Evolutionary conservation across 1,140 invertebrate genomes (phyloP).

Genomic region (Doryteuthis pealeii): DNA sequence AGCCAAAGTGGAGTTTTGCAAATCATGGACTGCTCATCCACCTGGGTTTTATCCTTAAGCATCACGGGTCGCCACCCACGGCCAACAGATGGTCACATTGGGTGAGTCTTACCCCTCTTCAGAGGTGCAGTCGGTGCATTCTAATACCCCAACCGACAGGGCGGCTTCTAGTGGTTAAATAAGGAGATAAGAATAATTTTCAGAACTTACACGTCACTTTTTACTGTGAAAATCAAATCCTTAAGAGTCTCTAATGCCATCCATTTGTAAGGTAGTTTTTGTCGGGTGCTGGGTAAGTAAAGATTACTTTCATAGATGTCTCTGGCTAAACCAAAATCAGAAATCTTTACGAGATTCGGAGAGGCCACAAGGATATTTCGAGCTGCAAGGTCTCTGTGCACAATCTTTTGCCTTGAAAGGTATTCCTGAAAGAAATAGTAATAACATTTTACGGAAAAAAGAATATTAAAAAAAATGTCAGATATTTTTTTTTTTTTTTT

Average conservation of each 20-base stretch:
- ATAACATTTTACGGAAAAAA: slow-evolving; percentile 1
- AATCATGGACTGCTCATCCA: too few species aligned
- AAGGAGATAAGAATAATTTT: too few species aligned
- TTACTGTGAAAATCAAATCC: slow-evolving; percentile 57
- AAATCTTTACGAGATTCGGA: slow-evolving; percentile 67
- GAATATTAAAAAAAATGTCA: not conserved
- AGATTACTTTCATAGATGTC: slow-evolving; percentile 60
- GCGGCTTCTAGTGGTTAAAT: too few species aligned
- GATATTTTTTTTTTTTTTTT: not conserved
- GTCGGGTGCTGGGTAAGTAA: slow-evolving; percentile 53
- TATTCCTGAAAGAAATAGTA: slow-evolving; percentile 46
- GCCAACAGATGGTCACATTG: too few species aligned
- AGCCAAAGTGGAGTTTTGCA: too few species aligned
- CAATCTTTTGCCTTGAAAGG: slow-evolving; percentile 45
- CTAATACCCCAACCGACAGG: too few species aligned
- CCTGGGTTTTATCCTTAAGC: too few species aligned
- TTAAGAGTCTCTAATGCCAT: slow-evolving; percentile 61
- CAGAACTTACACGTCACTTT: slow-evolving; percentile 65
- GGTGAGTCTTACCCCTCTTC: too few species aligned
- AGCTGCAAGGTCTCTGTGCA: slow-evolving; percentile 80
- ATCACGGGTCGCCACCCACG: too few species aligned
- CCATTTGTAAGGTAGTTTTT: slow-evolving; percentile 61
- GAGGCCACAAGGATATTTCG: slow-evolving; percentile 89
- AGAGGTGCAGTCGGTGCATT: too few species aligned
- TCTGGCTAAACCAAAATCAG: slow-evolving; percentile 64